A percentile compares a stretch with the other conserved stretches of the same genome.
phyloP scores from a whole-genome alignment of 1,140 invertebrate species.

The Amphibalanus amphitrite region DNA sequence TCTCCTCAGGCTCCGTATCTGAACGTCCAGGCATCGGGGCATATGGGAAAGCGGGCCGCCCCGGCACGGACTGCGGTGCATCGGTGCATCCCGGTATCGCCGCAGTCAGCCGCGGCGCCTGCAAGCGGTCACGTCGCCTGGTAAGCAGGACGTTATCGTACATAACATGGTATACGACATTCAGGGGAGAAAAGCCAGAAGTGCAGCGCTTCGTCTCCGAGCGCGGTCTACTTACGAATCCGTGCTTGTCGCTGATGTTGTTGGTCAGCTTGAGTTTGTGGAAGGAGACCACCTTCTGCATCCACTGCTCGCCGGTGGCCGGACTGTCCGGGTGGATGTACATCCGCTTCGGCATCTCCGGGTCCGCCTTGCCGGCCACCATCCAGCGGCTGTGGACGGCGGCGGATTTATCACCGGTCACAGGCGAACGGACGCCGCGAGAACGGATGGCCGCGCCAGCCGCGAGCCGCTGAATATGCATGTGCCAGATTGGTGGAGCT shows the following conservation, averaged over 20 bases:
- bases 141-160: too few species aligned
- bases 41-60: too few species aligned
- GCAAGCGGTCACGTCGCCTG: too few species aligned
- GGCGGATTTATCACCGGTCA: background rate
- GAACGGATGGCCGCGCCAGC: background rate
- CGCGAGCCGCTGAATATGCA: conserved; percentile 3
- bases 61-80: too few species aligned
- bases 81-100: too few species aligned
- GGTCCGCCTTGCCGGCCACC: conserved; percentile 95
- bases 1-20: too few species aligned
- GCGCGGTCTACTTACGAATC: conserved; percentile 80
- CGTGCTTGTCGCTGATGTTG: conserved; percentile 99
- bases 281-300: conserved; percentile 98
- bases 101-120: too few species aligned
- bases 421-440: too few species aligned
- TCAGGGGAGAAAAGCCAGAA: too few species aligned
- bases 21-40: too few species aligned
- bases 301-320: conserved; percentile 97
- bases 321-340: conserved; percentile 98
- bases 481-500: background rate
- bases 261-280: conserved; percentile 98
- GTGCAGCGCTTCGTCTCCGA: too few species aligned
- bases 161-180: too few species aligned
- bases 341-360: conserved; percentile 98
- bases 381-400: conserved; percentile 74